phyloP scores from a whole-genome alignment of 1,140 invertebrate species.

The Scaptomyza graminum region DNA sequence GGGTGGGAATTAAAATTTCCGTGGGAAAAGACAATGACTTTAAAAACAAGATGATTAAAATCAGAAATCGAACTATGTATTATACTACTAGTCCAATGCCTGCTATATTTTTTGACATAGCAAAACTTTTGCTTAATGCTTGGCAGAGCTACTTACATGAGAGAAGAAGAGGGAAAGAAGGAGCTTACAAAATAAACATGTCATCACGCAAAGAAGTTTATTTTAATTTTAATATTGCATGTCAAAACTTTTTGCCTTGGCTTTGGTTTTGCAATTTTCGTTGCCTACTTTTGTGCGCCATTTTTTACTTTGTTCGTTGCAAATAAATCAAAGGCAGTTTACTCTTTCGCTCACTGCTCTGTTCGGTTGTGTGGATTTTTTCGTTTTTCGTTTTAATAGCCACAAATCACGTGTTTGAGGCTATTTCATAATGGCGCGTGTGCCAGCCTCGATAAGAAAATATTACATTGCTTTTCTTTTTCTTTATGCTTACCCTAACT shows the following conservation, averaged over 20 bases:
- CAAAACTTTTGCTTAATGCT: slow-evolving; percentile 23
- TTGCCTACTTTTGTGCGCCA: slow-evolving; percentile 29
- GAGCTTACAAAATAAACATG: slow-evolving; percentile 53
- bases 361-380: slow-evolving; percentile 7
- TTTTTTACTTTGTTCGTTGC: slow-evolving; percentile 27
- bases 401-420: slow-evolving; percentile 66
- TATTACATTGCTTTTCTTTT: slow-evolving; percentile 24
- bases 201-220: slow-evolving; percentile 65
- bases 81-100: slow-evolving; percentile 4
- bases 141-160: slow-evolving; percentile 21
- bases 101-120: slow-evolving; percentile 11
- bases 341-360: slow-evolving; percentile 42
- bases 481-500: slow-evolving; percentile 1
- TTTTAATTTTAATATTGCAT: slow-evolving; percentile 77
- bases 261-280: slow-evolving; percentile 39
- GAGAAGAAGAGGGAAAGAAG: neutral
- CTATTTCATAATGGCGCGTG: slow-evolving; percentile 52
- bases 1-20: too few relatives aligned
- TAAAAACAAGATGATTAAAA: too few relatives aligned
- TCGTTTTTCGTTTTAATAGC: slow-evolving; percentile 64
- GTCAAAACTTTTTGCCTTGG: slow-evolving; percentile 48
- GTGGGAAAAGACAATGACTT: too few relatives aligned
- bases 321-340: slow-evolving; percentile 75
- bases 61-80: neutral
- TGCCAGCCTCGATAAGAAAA: slow-evolving; percentile 57